Base-by-base conservation (phyloP, 2,113 vertebrate genomes). In the Rhabdomys dilectus region DNA sequence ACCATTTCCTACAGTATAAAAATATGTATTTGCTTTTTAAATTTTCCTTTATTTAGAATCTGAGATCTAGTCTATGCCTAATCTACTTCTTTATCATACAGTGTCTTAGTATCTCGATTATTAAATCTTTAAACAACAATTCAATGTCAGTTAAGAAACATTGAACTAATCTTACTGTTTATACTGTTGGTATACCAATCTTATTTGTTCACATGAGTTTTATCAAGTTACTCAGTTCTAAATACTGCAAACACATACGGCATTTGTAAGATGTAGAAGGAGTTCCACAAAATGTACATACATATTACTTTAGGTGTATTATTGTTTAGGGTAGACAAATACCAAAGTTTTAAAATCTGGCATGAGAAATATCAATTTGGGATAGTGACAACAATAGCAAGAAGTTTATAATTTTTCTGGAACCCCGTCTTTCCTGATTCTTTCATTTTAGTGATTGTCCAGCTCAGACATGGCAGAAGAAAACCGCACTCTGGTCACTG, bases 401-500 rank as follows among this genome's bases (percentile, higher is more conserved):
- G 5, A 51, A 26, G 29, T 84, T 70, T 29, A 70, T 77, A 10
- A 13, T 42, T 73, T 75, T 97, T 68, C 66, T 53, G 29, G 73
- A n/a, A 72, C 2, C 68, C 7, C 87, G 13, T 91, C 17, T 70
- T 93, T 53, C 84, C 7, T 73, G 80, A 19, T 6, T 72, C 10
- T 93, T 80, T 82, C 53, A 80, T 64, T 45, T 80, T 86, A 94
- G 84, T 72, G 88, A 92, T 70, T n/a, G 8, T 19, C 10, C 5
- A 8, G 19, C 21, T 89, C n/a, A 89, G 31, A 19, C 42, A 97
- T 96, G 97, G 21, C 21, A 64, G 78, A 91, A 56, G 88, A 84
- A 93, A 97, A 97, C 17, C 60, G 68, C 42, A 96, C 95, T 21
- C 16, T 60, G 1, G 58, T 96, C 66, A 91, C 7, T 45, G 72